Evolutionary conservation across 2,113 vertebrate species (phyloP).

Genomic region (Cranoglanis bouderius): DNA sequence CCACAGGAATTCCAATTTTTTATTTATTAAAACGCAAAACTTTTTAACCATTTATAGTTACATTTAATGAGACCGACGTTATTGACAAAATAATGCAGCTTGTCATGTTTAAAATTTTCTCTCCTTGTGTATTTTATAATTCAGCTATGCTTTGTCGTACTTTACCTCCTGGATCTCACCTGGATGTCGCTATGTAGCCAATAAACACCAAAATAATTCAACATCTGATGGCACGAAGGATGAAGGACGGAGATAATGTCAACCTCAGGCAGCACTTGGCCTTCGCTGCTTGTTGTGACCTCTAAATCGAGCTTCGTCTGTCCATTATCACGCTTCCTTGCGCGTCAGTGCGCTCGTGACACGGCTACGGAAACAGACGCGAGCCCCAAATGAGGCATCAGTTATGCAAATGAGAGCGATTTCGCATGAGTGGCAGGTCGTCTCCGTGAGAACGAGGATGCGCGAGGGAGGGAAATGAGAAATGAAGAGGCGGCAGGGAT

Average conservation of each 20-base stretch:
- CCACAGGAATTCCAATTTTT: too few species aligned
- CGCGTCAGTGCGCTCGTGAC: constrained; percentile 49
- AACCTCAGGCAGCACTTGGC: constrained; percentile 11
- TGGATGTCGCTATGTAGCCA: neutral
- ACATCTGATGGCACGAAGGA: neutral
- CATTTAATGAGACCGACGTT: neutral
- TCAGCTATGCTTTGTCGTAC: neutral
- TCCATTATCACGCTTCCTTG: constrained; percentile 60
- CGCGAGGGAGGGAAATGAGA: constrained; percentile 60
- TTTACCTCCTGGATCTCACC: neutral
- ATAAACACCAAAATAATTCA: neutral
- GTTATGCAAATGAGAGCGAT: constrained; percentile 71
- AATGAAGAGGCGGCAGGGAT: constrained; percentile 60
- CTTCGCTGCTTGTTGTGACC: constrained; percentile 34
- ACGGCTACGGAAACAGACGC: constrained; percentile 50
- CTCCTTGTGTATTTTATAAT: neutral
- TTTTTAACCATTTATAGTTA: neutral
- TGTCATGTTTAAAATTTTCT: neutral
- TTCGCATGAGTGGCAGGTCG: constrained; percentile 61
- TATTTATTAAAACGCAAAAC: too few species aligned
- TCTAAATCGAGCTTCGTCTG: constrained; percentile 54
- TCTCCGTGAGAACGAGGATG: constrained; percentile 63
- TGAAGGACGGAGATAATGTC: constrained; percentile 35
- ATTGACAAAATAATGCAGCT: neutral
- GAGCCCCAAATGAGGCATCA: constrained; percentile 56